Evolutionary conservation across 2,113 vertebrate species (phyloP).

Genomic region (Cyprinus carpio): DNA sequence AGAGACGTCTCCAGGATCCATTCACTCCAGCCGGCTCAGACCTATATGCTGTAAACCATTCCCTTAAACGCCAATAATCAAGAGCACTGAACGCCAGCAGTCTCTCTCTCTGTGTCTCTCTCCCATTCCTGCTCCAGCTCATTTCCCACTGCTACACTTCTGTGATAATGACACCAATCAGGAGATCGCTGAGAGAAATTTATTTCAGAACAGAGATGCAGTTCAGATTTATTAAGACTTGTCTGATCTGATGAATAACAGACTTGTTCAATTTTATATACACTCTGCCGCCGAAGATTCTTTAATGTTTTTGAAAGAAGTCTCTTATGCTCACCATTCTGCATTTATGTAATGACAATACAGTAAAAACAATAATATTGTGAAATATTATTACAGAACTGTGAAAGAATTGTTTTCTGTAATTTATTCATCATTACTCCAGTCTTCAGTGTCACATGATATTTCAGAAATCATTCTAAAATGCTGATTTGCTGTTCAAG

Average conservation of each 20-base stretch:
- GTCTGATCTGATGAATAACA: neutral
- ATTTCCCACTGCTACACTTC: neutral
- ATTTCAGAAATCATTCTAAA: no score
- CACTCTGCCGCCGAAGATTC: neutral
- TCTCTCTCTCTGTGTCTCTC: neutral
- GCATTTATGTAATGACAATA: neutral
- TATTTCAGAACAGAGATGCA: neutral
- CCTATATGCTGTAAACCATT: neutral
- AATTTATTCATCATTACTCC: no score
- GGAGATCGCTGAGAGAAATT: neutral
- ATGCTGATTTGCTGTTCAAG: no score
- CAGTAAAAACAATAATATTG: no score
- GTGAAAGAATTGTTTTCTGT: no score
- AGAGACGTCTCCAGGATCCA: slow-evolving; percentile 5
- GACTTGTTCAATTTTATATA: neutral
- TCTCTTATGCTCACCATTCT: no score
- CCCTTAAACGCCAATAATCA: slow-evolving; percentile 15
- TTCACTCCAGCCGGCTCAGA: slow-evolving; percentile 18
- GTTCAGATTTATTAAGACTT: neutral
- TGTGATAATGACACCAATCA: neutral
- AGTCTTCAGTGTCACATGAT: no score
- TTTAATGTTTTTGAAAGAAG: neutral
- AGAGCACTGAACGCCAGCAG: neutral
- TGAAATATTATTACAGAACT: no score
- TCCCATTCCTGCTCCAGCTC: neutral